Base-by-base conservation (phyloP, 2,888 invertebrate genomes). In the Ditula angustiorana region DNA sequence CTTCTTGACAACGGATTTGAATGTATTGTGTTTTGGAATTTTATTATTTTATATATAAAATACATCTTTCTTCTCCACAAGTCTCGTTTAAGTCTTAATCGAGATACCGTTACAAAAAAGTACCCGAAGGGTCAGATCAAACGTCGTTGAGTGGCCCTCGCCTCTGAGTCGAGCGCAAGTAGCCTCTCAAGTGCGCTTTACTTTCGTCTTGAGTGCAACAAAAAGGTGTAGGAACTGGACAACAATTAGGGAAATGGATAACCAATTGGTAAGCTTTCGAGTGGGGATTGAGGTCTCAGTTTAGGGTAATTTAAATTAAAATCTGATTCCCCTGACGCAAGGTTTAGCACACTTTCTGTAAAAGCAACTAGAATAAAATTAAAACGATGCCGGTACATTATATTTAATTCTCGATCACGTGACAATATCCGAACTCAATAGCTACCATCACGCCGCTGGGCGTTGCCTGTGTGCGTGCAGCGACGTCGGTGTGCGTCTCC, bases 91-190 rank as follows among this genome's bases (percentile, higher is more conserved):
- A 59, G 30, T 28, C 24, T 23, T 52, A 37, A 50, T 62, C 57
- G 49, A 11, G 23, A 59, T 37, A 26, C 11, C 41, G 63, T 57
- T 50, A 50, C 57, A 50, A 35, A 50, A 33, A 63, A 57, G 57
- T 50, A 61, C 61, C 19, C 50, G 10, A 50, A 33, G 37, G 23
- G 10, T n/a, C n/a, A 21, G 35, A 57, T 63, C 50, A 63, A 57
- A 63, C 63, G 57, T n/a, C 23, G n/a, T 52, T 50, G n/a, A 63
- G 63, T 23, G 56, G 24, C 57, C 49, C 63, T 63, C 57, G 56
- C 44, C 49, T 46, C 23, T 52, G 19, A 30, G 49, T 56, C 41
- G 50, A 13, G 23, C 24, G 49, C 30, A 21, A 57, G 56, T 44
- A 41, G 62, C 62, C 30, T 16, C 26, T 57, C 44, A 23, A 63